These are phyloP conservation scores for Actinemys pallida DNA, from an alignment of 2,113 vertebrate genomes.

Conservation along the genomic window DNA sequence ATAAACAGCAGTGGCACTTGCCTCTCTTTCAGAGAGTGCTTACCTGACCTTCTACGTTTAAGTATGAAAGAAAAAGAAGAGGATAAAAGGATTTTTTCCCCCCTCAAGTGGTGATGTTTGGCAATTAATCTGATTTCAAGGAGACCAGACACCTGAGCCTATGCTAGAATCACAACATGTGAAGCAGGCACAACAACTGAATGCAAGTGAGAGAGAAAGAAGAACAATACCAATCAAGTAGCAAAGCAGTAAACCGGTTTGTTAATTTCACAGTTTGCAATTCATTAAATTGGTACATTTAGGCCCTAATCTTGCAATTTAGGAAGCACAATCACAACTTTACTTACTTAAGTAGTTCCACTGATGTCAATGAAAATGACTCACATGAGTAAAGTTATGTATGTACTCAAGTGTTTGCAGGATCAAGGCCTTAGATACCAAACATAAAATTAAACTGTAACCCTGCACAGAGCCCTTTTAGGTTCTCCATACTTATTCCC, in stretches of 20 bases:
- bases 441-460: neutral
- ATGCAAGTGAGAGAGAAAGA: neutral
- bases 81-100: neutral
- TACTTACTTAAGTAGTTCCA: neutral
- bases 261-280: neutral
- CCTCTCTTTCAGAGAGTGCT: neutral
- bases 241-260: neutral
- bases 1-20: neutral
- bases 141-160: neutral
- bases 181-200: neutral
- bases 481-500: neutral
- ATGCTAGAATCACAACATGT: neutral
- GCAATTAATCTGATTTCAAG: neutral
- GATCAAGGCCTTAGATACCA: neutral
- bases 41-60: neutral
- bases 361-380: neutral
- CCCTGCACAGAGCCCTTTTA: neutral
- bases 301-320: neutral
- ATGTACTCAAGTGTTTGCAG: neutral
- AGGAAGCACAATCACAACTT: neutral
- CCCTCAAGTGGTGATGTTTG: neutral
- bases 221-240: neutral
- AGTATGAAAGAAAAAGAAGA: neutral
- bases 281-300: neutral
- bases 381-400: neutral